Percentiles rank a stretch among this genome's conserved stretches.
Evolutionary conservation across 2,797 vertebrate genomes (phyloP).

Genomic region (Glyptemys insculpta): DNA sequence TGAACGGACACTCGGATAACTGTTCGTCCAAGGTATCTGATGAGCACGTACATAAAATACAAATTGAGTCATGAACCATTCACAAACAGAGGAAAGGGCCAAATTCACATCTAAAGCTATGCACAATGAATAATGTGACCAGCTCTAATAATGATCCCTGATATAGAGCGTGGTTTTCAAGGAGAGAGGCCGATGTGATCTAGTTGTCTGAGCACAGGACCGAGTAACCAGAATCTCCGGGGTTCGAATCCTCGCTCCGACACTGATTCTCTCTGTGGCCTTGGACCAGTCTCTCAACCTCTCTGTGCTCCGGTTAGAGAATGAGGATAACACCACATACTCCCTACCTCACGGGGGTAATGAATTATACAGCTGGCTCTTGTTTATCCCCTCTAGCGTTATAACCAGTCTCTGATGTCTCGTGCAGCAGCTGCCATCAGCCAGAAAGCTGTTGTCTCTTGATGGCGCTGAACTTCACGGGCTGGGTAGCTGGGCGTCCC

Average conservation of each 20-base stretch:
- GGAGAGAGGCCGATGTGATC: slow-evolving; percentile 25
- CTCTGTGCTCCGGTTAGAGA: slow-evolving; percentile 51
- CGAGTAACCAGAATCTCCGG: background rate
- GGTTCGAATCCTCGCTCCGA: background rate
- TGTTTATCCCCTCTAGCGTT: slow-evolving; percentile 56
- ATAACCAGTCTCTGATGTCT: slow-evolving; percentile 21
- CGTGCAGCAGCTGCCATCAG: slow-evolving; percentile 43
- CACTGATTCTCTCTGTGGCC: background rate
- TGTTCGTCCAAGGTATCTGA: background rate
- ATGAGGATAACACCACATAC: slow-evolving; percentile 50
- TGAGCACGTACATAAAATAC: background rate
- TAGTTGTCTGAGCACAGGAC: slow-evolving; percentile 26
- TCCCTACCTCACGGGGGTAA: slow-evolving; percentile 43
- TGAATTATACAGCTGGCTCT: slow-evolving; percentile 64
- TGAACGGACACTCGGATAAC: background rate
- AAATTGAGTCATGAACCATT: background rate
- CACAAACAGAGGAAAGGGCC: background rate
- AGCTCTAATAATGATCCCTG: background rate
- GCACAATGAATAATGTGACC: background rate
- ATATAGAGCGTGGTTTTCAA: background rate
- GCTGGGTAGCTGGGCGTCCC: slow-evolving; percentile 28
- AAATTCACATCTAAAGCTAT: background rate
- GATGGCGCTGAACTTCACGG: slow-evolving; percentile 28
- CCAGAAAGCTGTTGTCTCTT: slow-evolving; percentile 53
- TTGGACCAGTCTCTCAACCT: slow-evolving; percentile 15